A percentile compares a stretch with the other conserved stretches of the same genome.
Conservation (phyloP, 2,797 vertebrate species). For the Mastacembelus armatus region DNA sequence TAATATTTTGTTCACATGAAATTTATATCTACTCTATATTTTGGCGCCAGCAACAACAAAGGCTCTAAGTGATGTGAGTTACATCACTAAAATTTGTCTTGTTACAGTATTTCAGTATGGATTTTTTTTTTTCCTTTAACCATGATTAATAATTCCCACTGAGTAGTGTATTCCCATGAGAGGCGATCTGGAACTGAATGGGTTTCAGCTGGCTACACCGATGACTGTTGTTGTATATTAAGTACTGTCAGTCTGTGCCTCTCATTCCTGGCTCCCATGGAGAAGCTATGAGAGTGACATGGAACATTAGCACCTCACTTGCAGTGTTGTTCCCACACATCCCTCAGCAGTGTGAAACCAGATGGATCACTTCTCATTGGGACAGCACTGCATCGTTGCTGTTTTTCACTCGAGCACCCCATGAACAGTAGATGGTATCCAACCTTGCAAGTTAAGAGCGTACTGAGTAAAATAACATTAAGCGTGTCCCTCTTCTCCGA, state of each 20-base stretch:
- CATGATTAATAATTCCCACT: slow-evolving; percentile 6
- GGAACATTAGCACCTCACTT: slow-evolving; percentile 73
- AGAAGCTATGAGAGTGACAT: slow-evolving; percentile 64
- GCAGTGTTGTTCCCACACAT: slow-evolving; percentile 68
- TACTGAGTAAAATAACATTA: slow-evolving; percentile 31
- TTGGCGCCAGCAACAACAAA: neutral
- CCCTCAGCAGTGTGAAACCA: slow-evolving; percentile 72
- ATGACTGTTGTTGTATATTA: slow-evolving; percentile 56
- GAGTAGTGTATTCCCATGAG: slow-evolving; percentile 2
- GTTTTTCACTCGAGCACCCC: slow-evolving; percentile 18
- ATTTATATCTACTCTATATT: neutral
- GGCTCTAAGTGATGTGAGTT: neutral
- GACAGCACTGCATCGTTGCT: slow-evolving; percentile 21
- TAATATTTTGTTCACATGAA: neutral
- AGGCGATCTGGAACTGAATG: slow-evolving; percentile 18
- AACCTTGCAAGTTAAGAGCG: slow-evolving; percentile 18
- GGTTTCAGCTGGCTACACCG: slow-evolving; percentile 27
- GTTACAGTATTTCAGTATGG: neutral
- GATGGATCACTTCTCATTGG: slow-evolving; percentile 65
- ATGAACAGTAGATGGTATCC: slow-evolving; percentile 30
- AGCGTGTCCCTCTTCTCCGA: slow-evolving; percentile 12
- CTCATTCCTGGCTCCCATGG: slow-evolving; percentile 53
- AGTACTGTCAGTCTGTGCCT: slow-evolving; percentile 52
- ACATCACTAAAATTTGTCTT: slow-evolving; percentile 1
- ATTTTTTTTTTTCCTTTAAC: slow-evolving; percentile 12